Base-by-base conservation (phyloP, 2,113 vertebrate species). In the Tupaia tana region DNA sequence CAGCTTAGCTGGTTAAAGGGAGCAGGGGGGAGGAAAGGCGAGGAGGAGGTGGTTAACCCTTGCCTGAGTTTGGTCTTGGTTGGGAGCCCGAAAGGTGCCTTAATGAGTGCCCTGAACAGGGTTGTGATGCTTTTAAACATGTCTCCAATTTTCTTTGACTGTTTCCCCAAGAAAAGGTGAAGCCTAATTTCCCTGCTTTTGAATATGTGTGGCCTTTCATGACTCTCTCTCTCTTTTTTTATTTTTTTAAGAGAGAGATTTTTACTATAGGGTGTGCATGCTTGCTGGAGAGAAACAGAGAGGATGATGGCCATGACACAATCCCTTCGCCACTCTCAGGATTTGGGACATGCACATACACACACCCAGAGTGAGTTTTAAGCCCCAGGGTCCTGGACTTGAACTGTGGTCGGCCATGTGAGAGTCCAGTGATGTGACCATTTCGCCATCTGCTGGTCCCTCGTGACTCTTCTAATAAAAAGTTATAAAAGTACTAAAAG, bases 401-500 rank as follows among this genome's bases (percentile, higher is more conserved):
- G 43, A 43, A 43, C 43, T 43, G 43, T 43, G 43, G 43, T 5
- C 43, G 3, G 43, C 43, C 43, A 43, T 43, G 43, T 43, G 43
- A 43, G 43, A 43, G 43, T 43, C 43, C 43, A 43, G 43, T 43
- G 43, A 43, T 43, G 43, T 43, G 43, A 43, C 43, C 43, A 43
- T 43, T 43, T 43, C 43, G 43, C 43, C 43, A 43, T 43, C 43
- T 43, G 43, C 43, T 43, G 43, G 43, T 43, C 43, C 43, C 43
- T 43, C 43, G 43, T 43, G 43, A 43, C 43, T 43, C 2, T 63
- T 86, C 67, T 25, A 86, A 81, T 67, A 61, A 59, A 56, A 5
- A 75, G 56, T 69, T 79, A 59, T 29, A 29, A 87, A 84, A 73
- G 31, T 54, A 86, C 83, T 73, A 67, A 83, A 89, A 86, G 84